A percentile compares a stretch with the other conserved stretches of the same genome.
Evolutionary conservation across 2,888 invertebrate species (phyloP).

Genomic region (Camptogramma bilineatum): DNA sequence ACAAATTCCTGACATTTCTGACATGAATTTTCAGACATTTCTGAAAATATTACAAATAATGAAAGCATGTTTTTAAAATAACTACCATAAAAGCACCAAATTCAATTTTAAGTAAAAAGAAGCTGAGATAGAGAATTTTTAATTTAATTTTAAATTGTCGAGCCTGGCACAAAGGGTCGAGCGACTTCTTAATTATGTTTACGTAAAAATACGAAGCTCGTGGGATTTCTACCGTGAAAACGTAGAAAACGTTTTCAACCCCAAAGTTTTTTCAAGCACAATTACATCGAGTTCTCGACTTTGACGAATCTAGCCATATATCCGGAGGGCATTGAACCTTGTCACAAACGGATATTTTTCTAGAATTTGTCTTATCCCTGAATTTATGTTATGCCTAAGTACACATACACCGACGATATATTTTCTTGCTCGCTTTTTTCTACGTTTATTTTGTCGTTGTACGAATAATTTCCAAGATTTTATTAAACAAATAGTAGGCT

Average conservation of each 20-base stretch:
- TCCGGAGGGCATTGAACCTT: constrained; percentile 28
- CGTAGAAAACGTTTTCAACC: not conserved
- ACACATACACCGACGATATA: not conserved
- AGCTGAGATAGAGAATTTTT: not conserved
- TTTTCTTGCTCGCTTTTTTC: not conserved
- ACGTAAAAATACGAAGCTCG: constrained; percentile 1
- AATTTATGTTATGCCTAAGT: not conserved
- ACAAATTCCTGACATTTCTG: too few species aligned
- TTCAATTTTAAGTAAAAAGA: constrained; percentile 3
- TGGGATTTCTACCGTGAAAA: not conserved
- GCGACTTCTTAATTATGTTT: constrained; percentile 21
- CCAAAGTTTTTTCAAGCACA: constrained; percentile 8
- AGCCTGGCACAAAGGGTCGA: constrained; percentile 4
- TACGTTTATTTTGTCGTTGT: not conserved
- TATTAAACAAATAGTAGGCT: not conserved
- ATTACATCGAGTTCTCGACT: constrained; percentile 32
- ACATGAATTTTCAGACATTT: not conserved
- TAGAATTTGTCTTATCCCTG: constrained; percentile 1
- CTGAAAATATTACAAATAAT: not conserved
- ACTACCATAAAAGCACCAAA: not conserved
- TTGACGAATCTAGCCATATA: constrained; percentile 32
- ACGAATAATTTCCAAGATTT: not conserved
- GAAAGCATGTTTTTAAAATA: not conserved
- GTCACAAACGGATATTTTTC: constrained; percentile 6
- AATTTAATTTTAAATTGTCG: constrained; percentile 16